Evolutionary conservation across 2,113 vertebrate genomes (phyloP).

Genomic region (Thymallus thymallus): DNA sequence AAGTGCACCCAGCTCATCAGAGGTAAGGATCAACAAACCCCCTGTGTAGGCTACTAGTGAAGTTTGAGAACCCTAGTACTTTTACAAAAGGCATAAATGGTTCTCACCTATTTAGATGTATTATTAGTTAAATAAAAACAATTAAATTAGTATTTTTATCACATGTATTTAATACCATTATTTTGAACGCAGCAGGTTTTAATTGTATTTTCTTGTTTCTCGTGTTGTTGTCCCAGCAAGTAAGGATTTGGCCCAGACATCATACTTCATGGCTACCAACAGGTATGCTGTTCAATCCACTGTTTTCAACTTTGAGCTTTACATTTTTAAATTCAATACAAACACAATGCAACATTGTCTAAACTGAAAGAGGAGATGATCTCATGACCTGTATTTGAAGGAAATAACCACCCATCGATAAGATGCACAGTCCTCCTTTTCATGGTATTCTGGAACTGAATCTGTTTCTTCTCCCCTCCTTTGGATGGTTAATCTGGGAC

Average conservation of each 20-base stretch:
- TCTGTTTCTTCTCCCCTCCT: constrained; percentile 25
- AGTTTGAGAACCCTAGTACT: neutral
- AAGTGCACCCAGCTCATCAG: constrained; percentile 96
- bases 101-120: neutral
- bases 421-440: neutral
- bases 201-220: constrained; percentile 21
- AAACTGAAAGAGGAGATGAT: too few relatives aligned
- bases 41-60: neutral
- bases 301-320: constrained; percentile 1
- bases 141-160: neutral
- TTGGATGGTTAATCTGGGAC: constrained; percentile 23
- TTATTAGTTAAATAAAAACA: too few relatives aligned
- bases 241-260: constrained; percentile 97
- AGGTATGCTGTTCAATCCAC: constrained; percentile 74
- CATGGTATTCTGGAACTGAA: constrained; percentile 17
- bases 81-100: neutral
- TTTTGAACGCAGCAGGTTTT: constrained; percentile 19
- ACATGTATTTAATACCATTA: neutral
- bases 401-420: too few relatives aligned
- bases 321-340: too few relatives aligned
- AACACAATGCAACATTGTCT: too few relatives aligned
- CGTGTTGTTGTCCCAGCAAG: constrained; percentile 83
- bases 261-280: constrained; percentile 99
- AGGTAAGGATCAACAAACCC: constrained; percentile 76
- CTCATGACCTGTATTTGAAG: too few relatives aligned